These are phyloP conservation scores for Lasioglossum marginatum DNA, from an alignment of 2,888 invertebrate genomes.

Conservation along the genomic window DNA sequence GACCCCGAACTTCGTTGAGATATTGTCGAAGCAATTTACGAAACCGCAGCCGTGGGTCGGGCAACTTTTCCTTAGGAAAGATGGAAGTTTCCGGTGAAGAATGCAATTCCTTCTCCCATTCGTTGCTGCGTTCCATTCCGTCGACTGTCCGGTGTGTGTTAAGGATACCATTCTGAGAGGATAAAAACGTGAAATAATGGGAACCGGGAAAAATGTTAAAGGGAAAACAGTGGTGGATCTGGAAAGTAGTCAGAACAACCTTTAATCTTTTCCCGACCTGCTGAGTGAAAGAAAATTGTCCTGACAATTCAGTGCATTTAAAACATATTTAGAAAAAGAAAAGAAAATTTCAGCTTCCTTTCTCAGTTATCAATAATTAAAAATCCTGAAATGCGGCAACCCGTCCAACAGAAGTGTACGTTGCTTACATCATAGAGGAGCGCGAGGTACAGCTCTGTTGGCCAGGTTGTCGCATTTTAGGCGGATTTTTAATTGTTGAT, in stretches of 20 bases:
- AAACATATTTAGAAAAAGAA: too few species aligned
- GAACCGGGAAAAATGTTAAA: neutral
- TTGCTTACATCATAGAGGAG: too few species aligned
- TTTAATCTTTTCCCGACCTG: neutral
- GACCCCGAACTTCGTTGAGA: slow-evolving; percentile 22
- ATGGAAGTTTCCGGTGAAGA: slow-evolving; percentile 9
- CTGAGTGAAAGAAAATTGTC: too few species aligned
- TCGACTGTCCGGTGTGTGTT: slow-evolving; percentile 28
- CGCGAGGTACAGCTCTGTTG: too few species aligned
- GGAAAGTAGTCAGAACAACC: too few species aligned
- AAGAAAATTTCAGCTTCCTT: too few species aligned
- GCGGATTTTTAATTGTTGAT: too few species aligned
- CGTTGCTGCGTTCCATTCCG: slow-evolving; percentile 29
- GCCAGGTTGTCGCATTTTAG: too few species aligned
- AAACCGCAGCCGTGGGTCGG: slow-evolving; percentile 21
- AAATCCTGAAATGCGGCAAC: too few species aligned
- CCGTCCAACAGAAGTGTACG: too few species aligned
- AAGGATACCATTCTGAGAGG: slow-evolving; percentile 9
- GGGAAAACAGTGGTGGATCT: neutral
- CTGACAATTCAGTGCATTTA: neutral
- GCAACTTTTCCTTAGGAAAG: slow-evolving; percentile 12
- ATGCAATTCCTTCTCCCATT: slow-evolving; percentile 39
- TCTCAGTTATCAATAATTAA: too few species aligned
- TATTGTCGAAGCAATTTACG: slow-evolving; percentile 47
- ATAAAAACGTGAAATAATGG: neutral